A percentile compares a stretch with the other conserved stretches of the same genome.
These are phyloP conservation scores for Scomber colias DNA, from an alignment of 2,113 vertebrate genomes.

Conservation along the genomic window DNA sequence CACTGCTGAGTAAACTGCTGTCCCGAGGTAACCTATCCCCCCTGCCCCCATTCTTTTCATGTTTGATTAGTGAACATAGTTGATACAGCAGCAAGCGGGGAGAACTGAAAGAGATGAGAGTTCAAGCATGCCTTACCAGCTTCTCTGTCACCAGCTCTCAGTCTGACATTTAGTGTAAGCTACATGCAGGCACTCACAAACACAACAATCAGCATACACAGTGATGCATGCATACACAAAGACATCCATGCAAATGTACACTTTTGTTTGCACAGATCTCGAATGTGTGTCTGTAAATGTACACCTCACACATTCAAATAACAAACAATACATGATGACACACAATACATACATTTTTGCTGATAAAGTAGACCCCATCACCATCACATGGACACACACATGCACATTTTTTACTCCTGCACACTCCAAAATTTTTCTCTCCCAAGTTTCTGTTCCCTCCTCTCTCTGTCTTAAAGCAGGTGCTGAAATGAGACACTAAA, in stretches of 20 bases:
- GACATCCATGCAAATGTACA: slow-evolving; percentile 4
- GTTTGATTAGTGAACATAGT: slow-evolving; percentile 65
- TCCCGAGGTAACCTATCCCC: slow-evolving; percentile 31
- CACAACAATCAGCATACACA: slow-evolving; percentile 3
- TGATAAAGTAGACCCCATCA: not conserved
- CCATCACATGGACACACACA: not conserved
- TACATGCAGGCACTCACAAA: not conserved
- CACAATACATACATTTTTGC: not conserved
- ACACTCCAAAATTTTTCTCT: slow-evolving; percentile 51
- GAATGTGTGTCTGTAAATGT: not conserved
- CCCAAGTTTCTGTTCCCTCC: slow-evolving; percentile 41
- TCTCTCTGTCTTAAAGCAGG: slow-evolving; percentile 73
- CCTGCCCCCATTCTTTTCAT: slow-evolving; percentile 40
- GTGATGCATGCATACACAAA: slow-evolving; percentile 15
- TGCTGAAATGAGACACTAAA: slow-evolving; percentile 84
- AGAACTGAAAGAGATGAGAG: slow-evolving; percentile 34
- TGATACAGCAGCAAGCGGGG: slow-evolving; percentile 25
- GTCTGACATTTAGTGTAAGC: slow-evolving; percentile 29
- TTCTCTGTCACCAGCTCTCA: slow-evolving; percentile 55
- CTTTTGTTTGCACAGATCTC: not conserved
- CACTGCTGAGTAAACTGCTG: slow-evolving; percentile 18
- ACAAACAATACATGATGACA: not conserved
- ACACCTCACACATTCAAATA: not conserved
- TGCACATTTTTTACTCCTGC: slow-evolving; percentile 14
- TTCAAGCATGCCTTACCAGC: slow-evolving; percentile 66